Evolutionary conservation across 2,113 vertebrate species (phyloP).

Genomic region (Microtus pennsylvanicus): DNA sequence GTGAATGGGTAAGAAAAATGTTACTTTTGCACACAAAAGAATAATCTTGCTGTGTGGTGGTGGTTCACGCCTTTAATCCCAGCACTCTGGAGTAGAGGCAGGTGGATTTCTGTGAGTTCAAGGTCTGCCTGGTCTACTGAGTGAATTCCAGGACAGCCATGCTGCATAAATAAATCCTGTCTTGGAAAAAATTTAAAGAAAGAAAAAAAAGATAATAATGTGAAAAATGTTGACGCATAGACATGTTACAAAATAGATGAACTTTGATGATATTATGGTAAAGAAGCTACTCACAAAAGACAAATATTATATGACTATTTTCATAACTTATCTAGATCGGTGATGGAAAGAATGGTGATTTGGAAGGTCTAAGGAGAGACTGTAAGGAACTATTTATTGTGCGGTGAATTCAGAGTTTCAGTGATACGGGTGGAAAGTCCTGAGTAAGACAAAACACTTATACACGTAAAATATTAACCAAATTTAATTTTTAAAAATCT

Average conservation of each 20-base stretch:
- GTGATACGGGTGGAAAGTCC: not conserved
- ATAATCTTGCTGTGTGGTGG: not conserved
- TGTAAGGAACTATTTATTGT: constrained; percentile 4
- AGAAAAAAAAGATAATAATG: not conserved
- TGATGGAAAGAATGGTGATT: not conserved
- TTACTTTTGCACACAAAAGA: not conserved
- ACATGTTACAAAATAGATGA: not conserved
- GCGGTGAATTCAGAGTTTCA: not conserved
- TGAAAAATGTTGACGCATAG: constrained; percentile 5
- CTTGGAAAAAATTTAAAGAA: not conserved
- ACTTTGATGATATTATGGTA: not conserved
- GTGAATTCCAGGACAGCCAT: not conserved
- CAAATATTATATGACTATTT: not conserved
- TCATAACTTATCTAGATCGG: not conserved
- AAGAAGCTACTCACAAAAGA: not conserved
- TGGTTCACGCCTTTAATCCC: not conserved
- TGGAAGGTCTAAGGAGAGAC: not conserved
- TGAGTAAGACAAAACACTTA: not conserved
- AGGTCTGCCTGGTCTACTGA: not conserved
- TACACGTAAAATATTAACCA: not conserved
- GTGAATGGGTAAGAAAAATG: constrained; percentile 6
- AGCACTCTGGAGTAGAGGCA: not conserved
- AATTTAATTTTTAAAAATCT: not conserved
- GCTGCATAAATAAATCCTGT: not conserved
- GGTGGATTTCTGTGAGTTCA: not conserved